Percentiles rank a stretch among this genome's conserved stretches.
Conservation (phyloP, 2,113 vertebrate genomes). For the Vombatus ursinus region DNA sequence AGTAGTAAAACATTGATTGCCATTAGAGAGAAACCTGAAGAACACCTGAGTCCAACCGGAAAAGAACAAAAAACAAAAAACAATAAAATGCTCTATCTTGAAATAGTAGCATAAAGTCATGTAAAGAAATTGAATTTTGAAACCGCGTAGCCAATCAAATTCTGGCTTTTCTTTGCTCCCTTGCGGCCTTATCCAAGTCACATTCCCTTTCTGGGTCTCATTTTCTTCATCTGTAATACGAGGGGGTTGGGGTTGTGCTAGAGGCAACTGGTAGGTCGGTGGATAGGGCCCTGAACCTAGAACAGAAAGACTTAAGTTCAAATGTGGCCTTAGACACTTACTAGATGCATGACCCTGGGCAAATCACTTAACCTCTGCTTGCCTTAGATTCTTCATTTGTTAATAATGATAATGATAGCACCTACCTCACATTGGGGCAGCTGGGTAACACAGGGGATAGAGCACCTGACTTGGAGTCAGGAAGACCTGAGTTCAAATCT, state of each 20-base stretch:
- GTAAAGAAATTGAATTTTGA: not conserved
- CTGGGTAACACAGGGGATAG: not conserved
- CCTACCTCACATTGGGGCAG: not conserved
- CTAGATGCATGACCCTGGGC: not conserved
- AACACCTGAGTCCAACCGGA: not conserved
- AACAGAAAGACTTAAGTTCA: not conserved
- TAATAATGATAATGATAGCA: not conserved
- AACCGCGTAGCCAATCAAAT: not conserved
- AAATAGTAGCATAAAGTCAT: not conserved
- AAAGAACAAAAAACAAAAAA: too few species aligned
- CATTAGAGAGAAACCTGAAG: constrained; percentile 2
- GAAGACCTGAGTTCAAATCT: not conserved
- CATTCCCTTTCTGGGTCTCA: not conserved
- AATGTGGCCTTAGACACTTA: not conserved
- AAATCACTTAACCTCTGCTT: not conserved
- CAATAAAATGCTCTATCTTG: not conserved
- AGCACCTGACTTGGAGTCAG: not conserved
- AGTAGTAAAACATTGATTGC: not conserved
- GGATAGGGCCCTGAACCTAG: not conserved
- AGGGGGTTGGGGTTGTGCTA: not conserved
- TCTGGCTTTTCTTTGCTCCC: not conserved
- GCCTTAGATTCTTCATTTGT: not conserved
- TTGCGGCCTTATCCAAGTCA: not conserved
- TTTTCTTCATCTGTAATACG: not conserved
- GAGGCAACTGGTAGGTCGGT: not conserved